Percentiles rank a stretch among this genome's conserved stretches.
These are phyloP conservation scores for Platysternon megacephalum DNA, from an alignment of 2,113 vertebrate species.

Conservation along the genomic window DNA sequence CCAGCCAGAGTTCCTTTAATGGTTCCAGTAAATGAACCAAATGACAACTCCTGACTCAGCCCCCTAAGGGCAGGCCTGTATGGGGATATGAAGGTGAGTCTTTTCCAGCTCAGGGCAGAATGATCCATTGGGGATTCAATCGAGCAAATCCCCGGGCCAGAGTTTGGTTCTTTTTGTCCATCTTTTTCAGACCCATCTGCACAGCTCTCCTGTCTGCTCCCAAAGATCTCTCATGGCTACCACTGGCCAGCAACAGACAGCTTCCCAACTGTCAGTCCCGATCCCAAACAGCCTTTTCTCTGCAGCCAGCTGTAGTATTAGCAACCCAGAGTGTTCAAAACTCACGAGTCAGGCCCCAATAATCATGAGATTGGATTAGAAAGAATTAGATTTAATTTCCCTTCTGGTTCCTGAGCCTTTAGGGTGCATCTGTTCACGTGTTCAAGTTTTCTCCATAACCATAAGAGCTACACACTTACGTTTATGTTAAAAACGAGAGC, in stretches of 20 bases:
- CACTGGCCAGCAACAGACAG: neutral
- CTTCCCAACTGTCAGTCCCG: neutral
- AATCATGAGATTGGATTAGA: neutral
- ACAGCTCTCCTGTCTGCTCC: neutral
- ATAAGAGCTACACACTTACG: neutral
- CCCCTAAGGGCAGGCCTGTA: conserved; percentile 8
- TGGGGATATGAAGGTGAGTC: conserved; percentile 47
- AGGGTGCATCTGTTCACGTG: too few species aligned
- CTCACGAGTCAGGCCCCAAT: neutral
- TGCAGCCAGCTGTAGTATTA: neutral
- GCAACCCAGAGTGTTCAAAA: neutral
- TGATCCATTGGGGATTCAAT: neutral
- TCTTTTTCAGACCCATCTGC: neutral
- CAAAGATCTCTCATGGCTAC: neutral
- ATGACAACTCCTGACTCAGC: accelerated
- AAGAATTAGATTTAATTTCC: neutral
- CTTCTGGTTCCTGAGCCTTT: too few species aligned
- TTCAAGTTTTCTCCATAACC: too few species aligned
- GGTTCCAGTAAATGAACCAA: conserved; percentile 11
- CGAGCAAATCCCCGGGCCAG: neutral
- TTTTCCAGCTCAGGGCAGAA: neutral
- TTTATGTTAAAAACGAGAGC: neutral
- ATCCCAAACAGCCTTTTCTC: neutral
- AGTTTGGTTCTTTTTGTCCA: neutral
- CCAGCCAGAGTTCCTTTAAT: neutral